These are phyloP conservation scores for Gymnorhina tibicen DNA, from an alignment of 2,113 vertebrate genomes.

Conservation along the genomic window DNA sequence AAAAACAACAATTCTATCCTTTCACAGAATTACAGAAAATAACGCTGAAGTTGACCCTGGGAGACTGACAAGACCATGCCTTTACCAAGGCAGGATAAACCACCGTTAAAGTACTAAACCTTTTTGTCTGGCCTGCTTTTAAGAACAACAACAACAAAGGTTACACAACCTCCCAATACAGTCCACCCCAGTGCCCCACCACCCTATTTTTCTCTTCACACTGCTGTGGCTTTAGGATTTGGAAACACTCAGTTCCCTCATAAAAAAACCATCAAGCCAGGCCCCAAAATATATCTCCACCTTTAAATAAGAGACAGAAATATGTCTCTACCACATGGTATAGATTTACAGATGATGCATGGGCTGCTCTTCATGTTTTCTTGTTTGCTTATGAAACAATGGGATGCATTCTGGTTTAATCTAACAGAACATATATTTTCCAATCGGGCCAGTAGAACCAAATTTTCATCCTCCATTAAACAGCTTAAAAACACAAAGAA, in stretches of 20 bases:
- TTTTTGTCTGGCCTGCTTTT: neutral
- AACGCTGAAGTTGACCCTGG: neutral
- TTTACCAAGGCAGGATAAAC: neutral
- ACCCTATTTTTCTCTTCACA: neutral
- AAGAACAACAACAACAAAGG: neutral
- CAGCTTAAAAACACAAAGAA: neutral
- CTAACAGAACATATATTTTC: neutral
- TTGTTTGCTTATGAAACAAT: neutral
- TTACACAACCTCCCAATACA: neutral
- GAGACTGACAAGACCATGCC: neutral
- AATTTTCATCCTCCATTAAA: neutral
- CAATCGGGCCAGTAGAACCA: neutral
- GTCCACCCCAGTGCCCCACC: neutral
- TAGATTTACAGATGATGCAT: neutral
- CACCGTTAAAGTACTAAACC: neutral
- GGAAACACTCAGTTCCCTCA: neutral
- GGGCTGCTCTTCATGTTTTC: neutral
- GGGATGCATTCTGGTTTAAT: neutral
- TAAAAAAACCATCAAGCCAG: neutral
- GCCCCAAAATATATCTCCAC: neutral
- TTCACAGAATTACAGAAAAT: neutral
- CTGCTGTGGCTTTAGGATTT: neutral
- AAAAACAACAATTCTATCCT: neutral
- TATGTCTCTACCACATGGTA: neutral
- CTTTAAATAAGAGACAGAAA: neutral